Conservation (phyloP, 1,140 invertebrate species). For the Microplitis mediator region DNA sequence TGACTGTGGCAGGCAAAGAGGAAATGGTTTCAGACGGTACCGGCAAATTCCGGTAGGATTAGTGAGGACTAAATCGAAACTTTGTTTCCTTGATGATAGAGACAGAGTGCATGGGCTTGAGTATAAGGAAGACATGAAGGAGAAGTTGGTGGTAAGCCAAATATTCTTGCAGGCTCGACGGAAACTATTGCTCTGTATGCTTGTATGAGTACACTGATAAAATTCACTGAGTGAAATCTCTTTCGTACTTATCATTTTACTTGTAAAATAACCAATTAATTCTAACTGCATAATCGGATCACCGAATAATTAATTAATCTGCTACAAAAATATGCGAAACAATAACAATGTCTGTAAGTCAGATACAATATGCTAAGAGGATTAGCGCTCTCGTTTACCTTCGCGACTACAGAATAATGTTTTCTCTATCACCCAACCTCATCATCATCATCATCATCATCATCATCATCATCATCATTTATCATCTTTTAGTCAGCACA, state of each 20-base stretch:
- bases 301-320: constrained; percentile 54
- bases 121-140: constrained; percentile 6
- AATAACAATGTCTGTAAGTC: constrained; percentile 47
- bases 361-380: constrained; percentile 51
- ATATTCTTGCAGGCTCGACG: constrained; percentile 40
- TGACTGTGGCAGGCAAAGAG: not conserved
- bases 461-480: not conserved
- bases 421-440: not conserved
- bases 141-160: constrained; percentile 54
- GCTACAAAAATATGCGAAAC: constrained; percentile 45
- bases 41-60: constrained; percentile 12
- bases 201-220: not conserved
- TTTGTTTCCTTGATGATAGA: constrained; percentile 4
- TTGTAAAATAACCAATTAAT: constrained; percentile 52
- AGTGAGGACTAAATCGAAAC: constrained; percentile 21
- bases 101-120: not conserved
- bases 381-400: constrained; percentile 42
- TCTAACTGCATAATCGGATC: constrained; percentile 53
- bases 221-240: constrained; percentile 16
- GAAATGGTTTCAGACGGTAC: not conserved
- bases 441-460: not conserved
- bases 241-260: constrained; percentile 28
- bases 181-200: not conserved
- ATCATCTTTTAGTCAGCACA: no score
- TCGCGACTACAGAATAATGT: not conserved